phyloP scores from a whole-genome alignment of 2,888 invertebrate genomes.

The Cataglyphis altisquamis region DNA sequence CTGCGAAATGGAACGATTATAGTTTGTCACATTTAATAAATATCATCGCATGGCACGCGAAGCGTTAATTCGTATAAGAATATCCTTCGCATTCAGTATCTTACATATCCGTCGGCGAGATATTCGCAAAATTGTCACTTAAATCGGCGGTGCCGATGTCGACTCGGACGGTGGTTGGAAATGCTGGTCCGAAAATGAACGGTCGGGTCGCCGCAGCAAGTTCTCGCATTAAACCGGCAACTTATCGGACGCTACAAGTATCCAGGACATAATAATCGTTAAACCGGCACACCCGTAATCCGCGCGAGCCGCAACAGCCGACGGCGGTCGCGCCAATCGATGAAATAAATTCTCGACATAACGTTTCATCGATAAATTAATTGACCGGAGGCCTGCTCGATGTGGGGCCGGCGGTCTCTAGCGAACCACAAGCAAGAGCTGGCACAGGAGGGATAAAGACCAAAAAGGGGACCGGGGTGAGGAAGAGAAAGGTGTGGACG shows the following conservation, averaged over 20 bases:
- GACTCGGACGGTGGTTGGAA: background rate
- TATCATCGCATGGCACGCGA: background rate
- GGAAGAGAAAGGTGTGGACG: background rate
- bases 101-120: background rate
- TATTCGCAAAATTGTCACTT: background rate
- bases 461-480: background rate
- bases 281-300: slow-evolving; percentile 65
- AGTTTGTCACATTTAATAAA: slow-evolving; percentile 16
- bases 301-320: slow-evolving; percentile 60
- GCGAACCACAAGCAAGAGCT: slow-evolving; percentile 26
- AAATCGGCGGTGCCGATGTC: background rate
- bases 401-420: slow-evolving; percentile 43
- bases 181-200: slow-evolving; percentile 6
- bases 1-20: slow-evolving; percentile 32
- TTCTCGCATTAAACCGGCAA: slow-evolving; percentile 37
- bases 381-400: slow-evolving; percentile 61
- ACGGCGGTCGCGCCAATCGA: slow-evolving; percentile 47
- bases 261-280: slow-evolving; percentile 57
- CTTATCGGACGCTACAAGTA: slow-evolving; percentile 36
- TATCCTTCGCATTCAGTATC: background rate
- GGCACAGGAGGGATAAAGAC: slow-evolving; percentile 12
- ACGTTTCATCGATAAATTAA: slow-evolving; percentile 73
- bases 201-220: slow-evolving; percentile 4
- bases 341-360: slow-evolving; percentile 49
- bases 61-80: background rate